phyloP scores from a whole-genome alignment of 2,113 vertebrate genomes.

The Lonchura striata region DNA sequence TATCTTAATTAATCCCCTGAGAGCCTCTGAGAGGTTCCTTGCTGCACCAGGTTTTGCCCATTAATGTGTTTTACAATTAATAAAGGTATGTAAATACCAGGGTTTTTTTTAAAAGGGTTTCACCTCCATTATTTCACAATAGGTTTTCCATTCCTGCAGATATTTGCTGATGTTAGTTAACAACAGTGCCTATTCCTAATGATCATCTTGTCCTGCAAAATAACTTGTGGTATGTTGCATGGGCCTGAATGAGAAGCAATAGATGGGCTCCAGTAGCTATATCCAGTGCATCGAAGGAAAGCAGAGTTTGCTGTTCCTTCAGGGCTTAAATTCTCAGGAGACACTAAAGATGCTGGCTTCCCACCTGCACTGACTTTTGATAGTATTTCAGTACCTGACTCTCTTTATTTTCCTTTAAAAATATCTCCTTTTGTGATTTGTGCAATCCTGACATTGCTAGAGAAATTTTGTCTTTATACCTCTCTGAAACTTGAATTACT shows the following conservation, averaged over 20 bases:
- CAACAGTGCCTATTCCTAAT: neutral
- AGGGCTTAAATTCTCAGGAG: neutral
- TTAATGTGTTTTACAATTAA: slow-evolving; percentile 14
- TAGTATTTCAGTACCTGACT: neutral
- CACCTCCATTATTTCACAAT: slow-evolving; percentile 23
- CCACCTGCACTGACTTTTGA: neutral
- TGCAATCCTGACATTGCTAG: neutral
- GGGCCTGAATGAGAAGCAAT: neutral
- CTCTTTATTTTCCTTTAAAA: neutral
- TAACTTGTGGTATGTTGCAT: neutral
- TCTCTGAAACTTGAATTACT: neutral
- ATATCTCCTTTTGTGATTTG: neutral
- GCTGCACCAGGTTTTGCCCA: slow-evolving; percentile 17
- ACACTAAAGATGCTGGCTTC: neutral
- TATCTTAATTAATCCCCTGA: slow-evolving; percentile 32
- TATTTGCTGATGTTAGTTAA: slow-evolving; percentile 19
- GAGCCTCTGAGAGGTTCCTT: neutral
- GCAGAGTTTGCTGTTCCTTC: neutral
- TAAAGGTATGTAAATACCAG: slow-evolving; percentile 31
- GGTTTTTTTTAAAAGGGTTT: neutral
- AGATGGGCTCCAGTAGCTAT: neutral
- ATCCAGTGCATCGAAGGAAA: neutral
- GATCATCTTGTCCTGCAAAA: neutral
- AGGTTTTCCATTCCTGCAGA: neutral
- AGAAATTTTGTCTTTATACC: neutral